phyloP scores from a whole-genome alignment of 2,113 vertebrate species.

The Lonchura striata region DNA sequence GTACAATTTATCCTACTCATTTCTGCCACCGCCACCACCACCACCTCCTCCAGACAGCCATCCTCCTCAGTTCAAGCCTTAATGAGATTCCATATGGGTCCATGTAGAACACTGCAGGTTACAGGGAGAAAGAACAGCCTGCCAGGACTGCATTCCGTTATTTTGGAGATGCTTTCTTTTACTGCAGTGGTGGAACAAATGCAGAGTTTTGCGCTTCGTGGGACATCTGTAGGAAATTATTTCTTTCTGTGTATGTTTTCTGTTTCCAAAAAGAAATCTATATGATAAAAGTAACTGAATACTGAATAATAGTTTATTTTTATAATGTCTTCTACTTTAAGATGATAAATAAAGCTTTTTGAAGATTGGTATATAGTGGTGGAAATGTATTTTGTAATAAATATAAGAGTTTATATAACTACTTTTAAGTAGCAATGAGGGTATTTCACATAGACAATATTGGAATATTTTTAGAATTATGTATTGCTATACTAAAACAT shows the following conservation, averaged over 20 bases:
- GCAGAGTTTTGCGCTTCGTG: background rate
- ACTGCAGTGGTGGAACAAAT: background rate
- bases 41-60: background rate
- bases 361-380: background rate
- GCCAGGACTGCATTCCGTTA: background rate
- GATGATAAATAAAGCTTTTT: conserved; percentile 20
- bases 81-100: background rate
- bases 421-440: background rate
- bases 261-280: background rate
- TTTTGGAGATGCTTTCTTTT: background rate
- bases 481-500: background rate
- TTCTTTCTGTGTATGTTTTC: background rate
- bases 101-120: background rate
- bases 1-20: conserved; percentile 27
- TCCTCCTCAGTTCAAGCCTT: conserved; percentile 45
- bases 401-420: background rate
- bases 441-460: background rate
- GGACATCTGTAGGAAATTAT: background rate
- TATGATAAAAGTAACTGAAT: background rate
- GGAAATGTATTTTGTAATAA: background rate
- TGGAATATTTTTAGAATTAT: background rate
- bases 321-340: background rate
- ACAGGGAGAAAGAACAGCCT: background rate
- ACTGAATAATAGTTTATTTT: conserved; percentile 19
- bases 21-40: rapidly evolving